Conservation (phyloP, 2,797 vertebrate genomes). For the Poeciliopsis gracilis region DNA sequence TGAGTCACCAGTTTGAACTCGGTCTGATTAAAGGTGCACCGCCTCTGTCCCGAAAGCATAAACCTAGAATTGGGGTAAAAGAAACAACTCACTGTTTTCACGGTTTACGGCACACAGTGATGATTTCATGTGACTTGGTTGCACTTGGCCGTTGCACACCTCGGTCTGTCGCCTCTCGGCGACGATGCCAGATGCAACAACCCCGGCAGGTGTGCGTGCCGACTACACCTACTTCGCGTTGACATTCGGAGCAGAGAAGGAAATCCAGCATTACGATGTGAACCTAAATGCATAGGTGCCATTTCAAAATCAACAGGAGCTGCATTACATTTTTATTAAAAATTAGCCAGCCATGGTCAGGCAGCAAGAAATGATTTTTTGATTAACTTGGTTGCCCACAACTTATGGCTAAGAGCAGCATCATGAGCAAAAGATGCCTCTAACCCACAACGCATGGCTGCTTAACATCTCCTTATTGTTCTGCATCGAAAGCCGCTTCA, state of each 20-base stretch:
- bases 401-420: constrained; percentile 9
- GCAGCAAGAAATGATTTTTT: background rate
- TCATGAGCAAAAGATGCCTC: background rate
- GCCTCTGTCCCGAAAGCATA: background rate
- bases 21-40: background rate
- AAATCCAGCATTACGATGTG: background rate
- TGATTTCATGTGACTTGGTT: background rate
- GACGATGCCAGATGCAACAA: constrained; percentile 4
- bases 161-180: constrained; percentile 34
- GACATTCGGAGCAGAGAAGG: constrained; percentile 11
- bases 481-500: constrained; percentile 13
- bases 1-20: background rate
- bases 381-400: background rate
- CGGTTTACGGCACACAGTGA: constrained; percentile 6
- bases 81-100: background rate
- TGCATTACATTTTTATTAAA: background rate
- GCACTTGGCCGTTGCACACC: constrained; percentile 1
- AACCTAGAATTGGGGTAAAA: background rate
- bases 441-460: background rate
- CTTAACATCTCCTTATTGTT: background rate
- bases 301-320: background rate
- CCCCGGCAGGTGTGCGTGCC: background rate
- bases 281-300: background rate
- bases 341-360: background rate
- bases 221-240: constrained; percentile 43